Conservation (phyloP, 2,113 vertebrate species). For the Manacus vitellinus region DNA sequence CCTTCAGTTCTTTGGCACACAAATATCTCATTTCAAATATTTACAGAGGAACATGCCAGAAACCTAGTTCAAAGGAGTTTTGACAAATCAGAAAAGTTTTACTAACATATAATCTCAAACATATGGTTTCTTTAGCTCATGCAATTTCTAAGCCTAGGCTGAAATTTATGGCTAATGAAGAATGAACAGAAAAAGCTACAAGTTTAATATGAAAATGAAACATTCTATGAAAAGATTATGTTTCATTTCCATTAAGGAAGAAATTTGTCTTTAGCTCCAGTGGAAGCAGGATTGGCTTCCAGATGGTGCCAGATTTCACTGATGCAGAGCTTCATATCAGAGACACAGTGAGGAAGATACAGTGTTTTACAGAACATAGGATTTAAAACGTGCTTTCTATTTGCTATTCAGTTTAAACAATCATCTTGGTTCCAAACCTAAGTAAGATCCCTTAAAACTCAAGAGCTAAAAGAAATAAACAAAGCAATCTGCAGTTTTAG, state of each 20-base stretch:
- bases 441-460: background rate
- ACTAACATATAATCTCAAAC: conserved; percentile 22
- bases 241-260: background rate
- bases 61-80: conserved; percentile 23
- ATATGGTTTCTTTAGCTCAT: background rate
- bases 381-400: background rate
- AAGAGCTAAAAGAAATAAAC: background rate
- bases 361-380: background rate
- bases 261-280: background rate
- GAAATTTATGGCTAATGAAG: background rate
- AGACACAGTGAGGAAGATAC: background rate
- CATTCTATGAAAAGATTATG: background rate
- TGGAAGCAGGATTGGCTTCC: background rate
- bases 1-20: background rate
- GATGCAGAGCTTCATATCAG: background rate
- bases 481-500: background rate
- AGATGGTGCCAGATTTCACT: background rate
- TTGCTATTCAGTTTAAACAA: background rate
- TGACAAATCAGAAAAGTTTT: conserved; percentile 12
- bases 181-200: background rate
- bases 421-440: background rate
- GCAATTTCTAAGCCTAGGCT: background rate
- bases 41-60: conserved; percentile 12
- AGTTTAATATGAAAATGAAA: conserved; percentile 10
- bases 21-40: conserved; percentile 27